Evolutionary conservation across 2,113 vertebrate species (phyloP).

Genomic region (Archocentrus centrarchus): DNA sequence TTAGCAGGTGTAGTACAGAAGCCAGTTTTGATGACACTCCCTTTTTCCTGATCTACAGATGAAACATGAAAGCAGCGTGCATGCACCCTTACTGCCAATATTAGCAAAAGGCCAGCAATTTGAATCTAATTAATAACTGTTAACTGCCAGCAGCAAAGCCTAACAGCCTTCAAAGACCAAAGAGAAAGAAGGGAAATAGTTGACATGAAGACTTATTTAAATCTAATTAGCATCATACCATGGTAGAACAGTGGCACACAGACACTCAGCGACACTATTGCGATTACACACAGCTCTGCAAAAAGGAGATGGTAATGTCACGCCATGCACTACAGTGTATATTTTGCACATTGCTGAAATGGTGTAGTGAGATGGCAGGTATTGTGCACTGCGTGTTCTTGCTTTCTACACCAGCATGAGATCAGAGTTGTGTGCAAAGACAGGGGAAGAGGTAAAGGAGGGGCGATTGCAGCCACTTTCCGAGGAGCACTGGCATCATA

Average conservation of each 20-base stretch:
- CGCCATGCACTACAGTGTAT: constrained; percentile 55
- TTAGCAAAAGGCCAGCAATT: constrained; percentile 25
- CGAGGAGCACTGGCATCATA: constrained; percentile 10
- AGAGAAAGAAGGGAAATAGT: constrained; percentile 20
- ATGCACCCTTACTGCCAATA: neutral
- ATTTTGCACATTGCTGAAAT: constrained; percentile 27
- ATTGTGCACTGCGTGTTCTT: neutral
- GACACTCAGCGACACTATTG: constrained; percentile 46
- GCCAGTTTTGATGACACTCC: constrained; percentile 18
- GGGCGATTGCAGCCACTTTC: constrained; percentile 4
- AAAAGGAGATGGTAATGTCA: constrained; percentile 30
- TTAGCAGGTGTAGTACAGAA: constrained; percentile 25
- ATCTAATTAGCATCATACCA: constrained; percentile 50
- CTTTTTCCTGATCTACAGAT: constrained; percentile 21
- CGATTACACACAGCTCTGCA: constrained; percentile 45
- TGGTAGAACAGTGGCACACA: constrained; percentile 45
- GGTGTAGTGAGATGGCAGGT: neutral
- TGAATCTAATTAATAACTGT: neutral
- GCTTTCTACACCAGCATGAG: constrained; percentile 10
- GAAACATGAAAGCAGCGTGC: constrained; percentile 22
- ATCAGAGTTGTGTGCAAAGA: constrained; percentile 36
- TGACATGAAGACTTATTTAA: constrained; percentile 27
- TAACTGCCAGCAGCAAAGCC: neutral
- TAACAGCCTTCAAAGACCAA: constrained; percentile 18
- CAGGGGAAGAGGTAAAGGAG: neutral